Base-by-base conservation (phyloP, 2,113 vertebrate genomes). In the Euleptes europaea region DNA sequence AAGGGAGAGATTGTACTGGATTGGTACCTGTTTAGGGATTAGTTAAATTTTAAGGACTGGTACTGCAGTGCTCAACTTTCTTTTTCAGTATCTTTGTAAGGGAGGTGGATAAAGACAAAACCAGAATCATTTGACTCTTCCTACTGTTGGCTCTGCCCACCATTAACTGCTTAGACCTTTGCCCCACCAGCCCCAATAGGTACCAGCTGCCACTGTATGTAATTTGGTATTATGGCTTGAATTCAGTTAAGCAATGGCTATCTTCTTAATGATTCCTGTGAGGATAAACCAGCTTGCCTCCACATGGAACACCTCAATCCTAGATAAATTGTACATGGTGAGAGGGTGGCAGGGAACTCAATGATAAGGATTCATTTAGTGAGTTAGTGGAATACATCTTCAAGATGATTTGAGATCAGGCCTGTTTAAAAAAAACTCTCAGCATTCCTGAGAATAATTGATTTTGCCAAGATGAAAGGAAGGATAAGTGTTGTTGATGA, bases 391-490 rank as follows among this genome's bases (percentile, higher is more conserved):
- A 92, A 10, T 23, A 76, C 60, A 47, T 86, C 84, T 84, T 75
- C 73, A 90, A 86, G 35, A 89, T 51, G 57, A 85, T 0, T 1
- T 78, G 71, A 88, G 93, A 90, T 84, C 77, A 89, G 63, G 71
- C 66, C 86, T 93, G 89, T 80, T 81, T 88, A 33, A 66, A 85
- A 71, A 17, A 17, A 54, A 14, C 51, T 14, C 80, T 90, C 83
- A 90, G 57, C 66, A 44, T 49, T 83, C 91, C 74, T 72, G 75
- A 86, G 88, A 85, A 78, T 78, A 86, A 51, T 5, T 44, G 69
- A 84, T 88, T 92, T 86, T 82, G 80, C 82, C 66, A 86, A 80
- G 67, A 91, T 82, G 90, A 91, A 89, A 82, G 69, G 40, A 91
- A 86, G 86, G 67, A 88, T 90, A 80, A 89, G 83, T 75, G 72